phyloP scores from a whole-genome alignment of 2,888 invertebrate species.

The Nomada lathburiana region DNA sequence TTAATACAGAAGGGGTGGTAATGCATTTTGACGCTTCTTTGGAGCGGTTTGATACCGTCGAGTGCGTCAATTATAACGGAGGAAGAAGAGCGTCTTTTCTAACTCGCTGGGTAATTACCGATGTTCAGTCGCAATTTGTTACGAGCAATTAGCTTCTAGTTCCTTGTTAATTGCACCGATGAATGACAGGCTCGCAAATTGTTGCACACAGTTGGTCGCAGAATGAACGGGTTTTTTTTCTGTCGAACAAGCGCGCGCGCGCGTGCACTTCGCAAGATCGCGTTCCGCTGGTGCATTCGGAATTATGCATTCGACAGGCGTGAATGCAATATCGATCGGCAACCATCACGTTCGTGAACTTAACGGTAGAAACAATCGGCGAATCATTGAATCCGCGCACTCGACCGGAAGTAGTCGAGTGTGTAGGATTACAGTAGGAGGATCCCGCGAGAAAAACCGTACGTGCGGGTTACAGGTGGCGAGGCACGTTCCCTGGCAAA shows the following conservation, averaged over 20 bases:
- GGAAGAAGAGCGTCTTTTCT: constrained; percentile 2
- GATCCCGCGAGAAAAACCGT: constrained; percentile 37
- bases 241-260: not conserved
- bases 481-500: constrained; percentile 38
- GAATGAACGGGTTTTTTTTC: not conserved
- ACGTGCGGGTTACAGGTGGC: constrained; percentile 49
- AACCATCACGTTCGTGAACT: constrained; percentile 15
- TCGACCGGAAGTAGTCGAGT: constrained; percentile 48
- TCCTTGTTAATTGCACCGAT: constrained; percentile 21
- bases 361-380: constrained; percentile 43
- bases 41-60: not conserved
- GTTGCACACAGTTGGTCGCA: not conserved
- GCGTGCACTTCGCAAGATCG: not conserved
- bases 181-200: constrained; percentile 4
- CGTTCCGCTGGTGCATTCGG: constrained; percentile 2
- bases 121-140: not conserved
- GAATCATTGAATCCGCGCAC: constrained; percentile 31
- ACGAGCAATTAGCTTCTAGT: constrained; percentile 22
- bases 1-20: not conserved
- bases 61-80: constrained; percentile 7
- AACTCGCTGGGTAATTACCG: constrained; percentile 13
- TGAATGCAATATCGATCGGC: constrained; percentile 6
- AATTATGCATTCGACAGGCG: not conserved
- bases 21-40: not conserved
- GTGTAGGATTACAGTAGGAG: constrained; percentile 56